phyloP scores from a whole-genome alignment of 2,888 invertebrate species.

The Limnephilus marmoratus region DNA sequence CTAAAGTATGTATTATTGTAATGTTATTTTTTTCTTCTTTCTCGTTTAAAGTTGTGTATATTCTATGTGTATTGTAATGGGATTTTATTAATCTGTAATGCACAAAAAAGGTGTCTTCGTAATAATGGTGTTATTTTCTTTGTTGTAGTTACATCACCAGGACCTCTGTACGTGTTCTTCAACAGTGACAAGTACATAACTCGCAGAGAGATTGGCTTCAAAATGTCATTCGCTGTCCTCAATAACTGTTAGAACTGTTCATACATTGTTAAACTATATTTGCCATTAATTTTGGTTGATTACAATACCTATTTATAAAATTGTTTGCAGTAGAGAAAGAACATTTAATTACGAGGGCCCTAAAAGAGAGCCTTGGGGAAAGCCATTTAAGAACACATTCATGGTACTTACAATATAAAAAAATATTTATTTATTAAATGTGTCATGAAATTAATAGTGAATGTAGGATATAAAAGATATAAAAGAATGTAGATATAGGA shows the following conservation, averaged over 20 bases:
- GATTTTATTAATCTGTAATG: too few species aligned
- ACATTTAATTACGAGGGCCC: neutral
- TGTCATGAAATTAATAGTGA: neutral
- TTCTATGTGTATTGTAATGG: too few species aligned
- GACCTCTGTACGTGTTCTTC: slow-evolving; percentile 45
- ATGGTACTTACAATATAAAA: neutral
- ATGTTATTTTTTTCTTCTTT: too few species aligned
- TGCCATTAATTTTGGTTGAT: neutral
- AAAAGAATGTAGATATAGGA: too few species aligned
- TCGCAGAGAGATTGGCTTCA: slow-evolving; percentile 7
- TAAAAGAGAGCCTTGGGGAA: neutral
- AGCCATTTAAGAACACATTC: too few species aligned
- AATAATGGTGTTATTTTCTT: neutral
- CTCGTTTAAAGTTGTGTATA: too few species aligned
- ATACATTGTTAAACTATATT: neutral
- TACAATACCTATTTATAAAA: neutral
- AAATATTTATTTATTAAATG: neutral
- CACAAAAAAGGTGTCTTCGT: neutral
- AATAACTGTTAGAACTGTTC: slow-evolving; percentile 18
- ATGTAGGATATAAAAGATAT: neutral
- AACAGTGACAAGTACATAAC: slow-evolving; percentile 33
- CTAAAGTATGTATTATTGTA: too few species aligned
- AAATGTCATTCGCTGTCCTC: neutral
- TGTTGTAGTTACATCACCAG: slow-evolving; percentile 26
- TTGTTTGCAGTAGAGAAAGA: neutral